phyloP scores from a whole-genome alignment of 2,797 vertebrate species.

The Mus spretus region DNA sequence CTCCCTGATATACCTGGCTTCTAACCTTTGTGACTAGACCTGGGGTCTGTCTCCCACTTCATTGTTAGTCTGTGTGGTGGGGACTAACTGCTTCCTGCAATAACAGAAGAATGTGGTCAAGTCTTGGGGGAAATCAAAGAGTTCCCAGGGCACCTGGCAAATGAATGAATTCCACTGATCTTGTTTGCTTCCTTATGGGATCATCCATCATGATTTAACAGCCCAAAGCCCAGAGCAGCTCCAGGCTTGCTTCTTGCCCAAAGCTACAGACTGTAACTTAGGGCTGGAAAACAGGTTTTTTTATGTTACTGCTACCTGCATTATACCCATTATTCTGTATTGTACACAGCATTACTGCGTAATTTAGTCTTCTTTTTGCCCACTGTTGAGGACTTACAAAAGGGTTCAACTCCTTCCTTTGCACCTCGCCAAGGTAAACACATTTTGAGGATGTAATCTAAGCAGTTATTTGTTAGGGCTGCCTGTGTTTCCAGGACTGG shows the following conservation, averaged over 20 bases:
- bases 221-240: conserved; percentile 63
- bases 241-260: conserved; percentile 55
- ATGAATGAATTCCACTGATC: conserved; percentile 83
- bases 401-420: background rate
- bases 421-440: background rate
- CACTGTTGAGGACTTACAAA: background rate
- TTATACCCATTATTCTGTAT: background rate
- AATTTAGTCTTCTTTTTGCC: conserved; percentile 12
- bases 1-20: background rate
- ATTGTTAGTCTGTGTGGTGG: background rate
- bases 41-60: background rate
- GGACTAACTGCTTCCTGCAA: background rate
- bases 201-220: conserved; percentile 85
- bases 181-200: conserved; percentile 79
- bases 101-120: conserved; percentile 57
- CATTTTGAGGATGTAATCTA: background rate
- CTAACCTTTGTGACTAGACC: background rate
- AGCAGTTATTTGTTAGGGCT: background rate
- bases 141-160: conserved; percentile 62
- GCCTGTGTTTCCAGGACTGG: too few species aligned
- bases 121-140: conserved; percentile 56
- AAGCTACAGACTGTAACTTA: conserved; percentile 33
- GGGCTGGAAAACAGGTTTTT: conserved; percentile 14
- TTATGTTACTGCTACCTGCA: conserved; percentile 20
- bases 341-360: background rate